Evolutionary conservation across 2,888 invertebrate species (phyloP), one percentile per base, ranked within the genome.

Genomic region (Aleiodes alternator): DNA sequence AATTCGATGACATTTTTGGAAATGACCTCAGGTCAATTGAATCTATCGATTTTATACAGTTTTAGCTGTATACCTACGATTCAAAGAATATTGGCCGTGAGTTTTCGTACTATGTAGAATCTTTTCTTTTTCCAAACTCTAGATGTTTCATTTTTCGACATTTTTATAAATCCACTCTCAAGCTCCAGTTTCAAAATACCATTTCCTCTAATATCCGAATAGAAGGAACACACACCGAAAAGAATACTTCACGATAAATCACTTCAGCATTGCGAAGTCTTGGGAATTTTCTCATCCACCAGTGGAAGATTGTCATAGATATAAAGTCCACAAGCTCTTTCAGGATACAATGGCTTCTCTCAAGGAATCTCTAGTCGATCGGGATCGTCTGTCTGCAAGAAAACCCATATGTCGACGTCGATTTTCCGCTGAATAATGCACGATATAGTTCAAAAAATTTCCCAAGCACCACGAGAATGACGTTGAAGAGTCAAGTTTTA

Each of bases 231-330:
- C 34, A 43, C 43, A 23, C n/a, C 23, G 8, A 12, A 68, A 11
- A 38, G 23, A n/a, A 43, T 38, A 43, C 38, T n/a, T 57, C 16
- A 12, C 61, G 14, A 72, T 72, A 72, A 72, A 72, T 72, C 61
- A 61, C 51, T 72, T 72, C 64, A 55, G 16, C 38, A 64, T 72
- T n/a, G 38, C 55, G 29, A 64, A 31, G 61, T 64, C 53, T 38
- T 38, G 53, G 61, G 72, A 72, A 68, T 68, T 73, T 68, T 31
- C 57, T 57, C 68, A 56, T 73, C 56, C 68, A 31, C 4, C 31
- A 16, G 51, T 9, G 2, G 31, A 29, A 61, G 64, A 61, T 34
- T 72, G 59, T 59, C 61, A 51, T 64, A 53, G 51, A 64, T 55
- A 72, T 66, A 29, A 14, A 56, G 34, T 59, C 11, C 51, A 16